Conservation (phyloP, 2,888 invertebrate genomes). For the Drosophila limbata region DNA sequence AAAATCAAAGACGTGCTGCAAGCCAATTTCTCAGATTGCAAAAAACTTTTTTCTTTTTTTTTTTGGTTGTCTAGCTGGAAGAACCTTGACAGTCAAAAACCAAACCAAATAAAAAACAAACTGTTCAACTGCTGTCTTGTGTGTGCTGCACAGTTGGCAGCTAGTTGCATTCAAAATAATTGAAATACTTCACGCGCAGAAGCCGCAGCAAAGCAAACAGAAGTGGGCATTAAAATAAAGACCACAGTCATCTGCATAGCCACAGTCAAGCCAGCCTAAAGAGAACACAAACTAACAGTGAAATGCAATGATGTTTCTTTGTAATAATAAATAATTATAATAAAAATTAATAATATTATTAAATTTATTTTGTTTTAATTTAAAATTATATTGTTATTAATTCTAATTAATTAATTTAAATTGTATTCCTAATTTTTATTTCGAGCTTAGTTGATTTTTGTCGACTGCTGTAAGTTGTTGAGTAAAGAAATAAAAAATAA, state of each 20-base stretch:
- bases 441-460: too few species aligned
- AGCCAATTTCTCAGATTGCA: conserved; percentile 55
- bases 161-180: conserved; percentile 62
- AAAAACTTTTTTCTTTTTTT: conserved; percentile 25
- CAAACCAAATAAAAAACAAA: conserved; percentile 21
- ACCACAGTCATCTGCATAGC: conserved; percentile 1
- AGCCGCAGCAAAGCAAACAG: conserved; percentile 48
- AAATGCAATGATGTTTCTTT: too few species aligned
- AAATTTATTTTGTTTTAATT: too few species aligned
- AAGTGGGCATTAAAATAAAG: conserved; percentile 14
- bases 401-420: too few species aligned
- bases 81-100: conserved; percentile 56
- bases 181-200: conserved; percentile 64
- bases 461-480: too few species aligned
- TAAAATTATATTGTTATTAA: too few species aligned
- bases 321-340: too few species aligned
- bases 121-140: conserved; percentile 17
- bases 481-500: too few species aligned
- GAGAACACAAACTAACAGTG: too few species aligned
- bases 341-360: too few species aligned
- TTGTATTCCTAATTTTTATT: too few species aligned
- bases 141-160: conserved; percentile 35
- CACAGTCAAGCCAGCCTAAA: conserved; percentile 2
- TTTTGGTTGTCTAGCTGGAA: conserved; percentile 33
- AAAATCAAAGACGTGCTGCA: conserved; percentile 60